These are phyloP conservation scores for Magallana ariakensis DNA, from an alignment of 1,140 invertebrate species.

Conservation along the genomic window DNA sequence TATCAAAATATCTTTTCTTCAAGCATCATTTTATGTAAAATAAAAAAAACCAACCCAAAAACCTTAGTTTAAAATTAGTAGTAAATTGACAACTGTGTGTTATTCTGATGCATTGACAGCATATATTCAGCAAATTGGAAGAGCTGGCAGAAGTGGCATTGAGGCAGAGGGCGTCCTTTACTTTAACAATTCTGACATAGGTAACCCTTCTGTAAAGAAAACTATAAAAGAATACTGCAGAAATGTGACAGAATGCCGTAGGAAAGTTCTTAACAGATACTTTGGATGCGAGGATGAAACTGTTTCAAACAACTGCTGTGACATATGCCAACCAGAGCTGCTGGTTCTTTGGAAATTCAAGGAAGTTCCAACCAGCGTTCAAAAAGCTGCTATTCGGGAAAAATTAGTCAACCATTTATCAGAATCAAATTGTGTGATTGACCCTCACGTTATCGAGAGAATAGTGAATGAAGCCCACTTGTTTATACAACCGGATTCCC, in stretches of 20 bases:
- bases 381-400: not conserved
- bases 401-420: not conserved
- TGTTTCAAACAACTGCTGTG: not conserved
- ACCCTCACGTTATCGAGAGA: not conserved
- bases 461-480: not conserved
- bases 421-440: not conserved
- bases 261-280: not conserved
- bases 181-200: constrained; percentile 13
- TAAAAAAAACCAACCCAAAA: too few relatives aligned
- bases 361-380: not conserved
- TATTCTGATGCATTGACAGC: not conserved
- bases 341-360: not conserved
- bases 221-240: not conserved
- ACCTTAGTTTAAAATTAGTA: too few relatives aligned
- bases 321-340: not conserved
- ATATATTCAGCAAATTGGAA: constrained; percentile 39
- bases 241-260: not conserved
- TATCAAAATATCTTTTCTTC: too few relatives aligned
- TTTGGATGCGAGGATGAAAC: not conserved
- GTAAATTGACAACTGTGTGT: too few relatives aligned
- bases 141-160: constrained; percentile 13
- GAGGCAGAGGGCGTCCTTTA: not conserved
- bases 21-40: too few relatives aligned
- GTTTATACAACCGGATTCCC: not conserved
- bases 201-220: not conserved